These are phyloP conservation scores for Ochropacha duplaris DNA, from an alignment of 2,888 invertebrate genomes.

Conservation along the genomic window DNA sequence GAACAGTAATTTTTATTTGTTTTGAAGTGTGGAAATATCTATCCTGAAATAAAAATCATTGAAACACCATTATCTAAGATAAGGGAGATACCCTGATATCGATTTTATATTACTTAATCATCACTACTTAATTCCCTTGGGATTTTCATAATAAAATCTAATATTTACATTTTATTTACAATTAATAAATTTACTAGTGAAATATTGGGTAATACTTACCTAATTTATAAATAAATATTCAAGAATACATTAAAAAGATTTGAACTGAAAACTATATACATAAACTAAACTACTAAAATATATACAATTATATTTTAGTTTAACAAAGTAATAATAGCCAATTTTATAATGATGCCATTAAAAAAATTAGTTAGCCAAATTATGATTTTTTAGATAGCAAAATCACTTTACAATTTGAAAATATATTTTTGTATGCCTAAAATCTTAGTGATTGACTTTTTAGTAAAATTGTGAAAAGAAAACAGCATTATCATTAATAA, in stretches of 20 bases:
- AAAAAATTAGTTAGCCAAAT: no score
- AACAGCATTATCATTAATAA: no score
- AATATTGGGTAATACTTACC: not conserved
- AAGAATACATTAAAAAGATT: not conserved
- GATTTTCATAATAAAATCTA: constrained; percentile 53
- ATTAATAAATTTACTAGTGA: not conserved
- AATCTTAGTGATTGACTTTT: no score
- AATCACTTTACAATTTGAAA: no score
- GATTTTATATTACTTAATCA: constrained; percentile 59
- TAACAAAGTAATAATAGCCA: no score
- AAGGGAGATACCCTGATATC: constrained; percentile 80
- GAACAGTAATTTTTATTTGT: not conserved
- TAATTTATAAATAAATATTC: not conserved
- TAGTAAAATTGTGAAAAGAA: no score
- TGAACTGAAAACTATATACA: not conserved
- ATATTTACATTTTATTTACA: constrained; percentile 50
- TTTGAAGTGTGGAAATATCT: not conserved
- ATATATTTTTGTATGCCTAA: no score
- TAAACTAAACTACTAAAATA: no score
- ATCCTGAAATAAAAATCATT: constrained; percentile 43
- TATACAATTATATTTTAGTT: no score
- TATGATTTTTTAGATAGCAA: no score
- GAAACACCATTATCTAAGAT: constrained; percentile 48
- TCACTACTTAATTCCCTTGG: constrained; percentile 57
- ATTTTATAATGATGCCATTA: no score